Percentiles rank a stretch among this genome's conserved stretches.
These are phyloP conservation scores for Thalassaphorura encarpata DNA, from an alignment of 1,140 invertebrate species.

Conservation along the genomic window DNA sequence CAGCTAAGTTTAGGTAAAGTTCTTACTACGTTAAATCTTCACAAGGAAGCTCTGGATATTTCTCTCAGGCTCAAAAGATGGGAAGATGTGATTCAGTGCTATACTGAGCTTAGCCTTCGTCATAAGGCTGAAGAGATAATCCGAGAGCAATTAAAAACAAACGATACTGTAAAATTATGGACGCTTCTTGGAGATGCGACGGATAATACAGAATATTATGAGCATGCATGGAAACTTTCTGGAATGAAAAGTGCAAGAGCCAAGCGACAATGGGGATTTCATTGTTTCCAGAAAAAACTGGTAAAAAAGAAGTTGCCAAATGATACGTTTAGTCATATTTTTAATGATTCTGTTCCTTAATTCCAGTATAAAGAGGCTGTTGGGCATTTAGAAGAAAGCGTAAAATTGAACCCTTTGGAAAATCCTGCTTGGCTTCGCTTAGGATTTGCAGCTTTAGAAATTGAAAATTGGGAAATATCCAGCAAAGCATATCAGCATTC, in stretches of 20 bases:
- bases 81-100: constrained; percentile 88
- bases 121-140: constrained; percentile 88
- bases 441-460: constrained; percentile 69
- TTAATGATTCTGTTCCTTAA: not conserved
- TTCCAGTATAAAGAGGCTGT: constrained; percentile 60
- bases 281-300: constrained; percentile 46
- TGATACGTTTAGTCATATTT: not conserved
- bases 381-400: constrained; percentile 63
- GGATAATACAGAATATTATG: constrained; percentile 57
- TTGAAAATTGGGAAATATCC: constrained; percentile 70
- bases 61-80: constrained; percentile 72
- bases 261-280: constrained; percentile 68
- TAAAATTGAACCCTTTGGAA: constrained; percentile 76
- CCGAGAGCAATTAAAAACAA: constrained; percentile 63
- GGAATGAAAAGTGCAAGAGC: constrained; percentile 63
- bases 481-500: constrained; percentile 76
- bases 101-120: constrained; percentile 64
- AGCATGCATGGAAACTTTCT: constrained; percentile 84
- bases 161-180: constrained; percentile 72
- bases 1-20: constrained; percentile 13
- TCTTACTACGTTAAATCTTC: constrained; percentile 54
- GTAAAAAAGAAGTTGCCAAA: constrained; percentile 3
- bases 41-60: constrained; percentile 75
- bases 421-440: constrained; percentile 71
- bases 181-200: constrained; percentile 81